These are phyloP conservation scores for Eulemur mongoz DNA, from an alignment of 2,797 vertebrate genomes.

Conservation along the genomic window DNA sequence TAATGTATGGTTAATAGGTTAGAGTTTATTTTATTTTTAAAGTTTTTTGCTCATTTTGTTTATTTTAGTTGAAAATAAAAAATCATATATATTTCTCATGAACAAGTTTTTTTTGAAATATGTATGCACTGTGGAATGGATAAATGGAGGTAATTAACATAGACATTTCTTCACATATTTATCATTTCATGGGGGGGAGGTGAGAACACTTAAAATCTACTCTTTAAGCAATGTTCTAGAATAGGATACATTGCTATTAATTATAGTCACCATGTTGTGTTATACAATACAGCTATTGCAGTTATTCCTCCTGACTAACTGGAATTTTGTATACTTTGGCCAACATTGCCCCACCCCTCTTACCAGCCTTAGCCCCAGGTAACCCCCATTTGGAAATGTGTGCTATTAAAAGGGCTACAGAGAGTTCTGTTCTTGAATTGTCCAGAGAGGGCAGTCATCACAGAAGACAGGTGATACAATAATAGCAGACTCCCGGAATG, in stretches of 20 bases:
- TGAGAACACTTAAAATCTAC: neutral
- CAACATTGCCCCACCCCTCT: neutral
- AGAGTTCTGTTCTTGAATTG: neutral
- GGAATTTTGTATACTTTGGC: neutral
- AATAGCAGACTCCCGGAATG: rapidly evolving
- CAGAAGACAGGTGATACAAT: neutral
- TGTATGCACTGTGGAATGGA: neutral
- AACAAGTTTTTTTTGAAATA: neutral
- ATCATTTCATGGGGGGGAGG: neutral
- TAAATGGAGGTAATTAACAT: neutral
- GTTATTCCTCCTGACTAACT: neutral
- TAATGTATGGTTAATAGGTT: neutral
- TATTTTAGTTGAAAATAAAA: neutral
- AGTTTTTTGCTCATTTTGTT: neutral
- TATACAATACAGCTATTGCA: neutral
- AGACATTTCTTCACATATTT: neutral
- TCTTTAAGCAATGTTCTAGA: neutral
- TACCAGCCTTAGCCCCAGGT: neutral
- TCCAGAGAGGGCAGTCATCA: neutral
- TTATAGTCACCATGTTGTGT: neutral
- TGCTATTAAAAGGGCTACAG: neutral
- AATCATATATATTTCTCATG: neutral
- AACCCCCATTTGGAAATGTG: neutral
- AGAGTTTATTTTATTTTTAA: too few relatives aligned
- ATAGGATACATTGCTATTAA: neutral